Base-by-base conservation (phyloP, 2,888 invertebrate genomes). In the Lacanobia oleracea region DNA sequence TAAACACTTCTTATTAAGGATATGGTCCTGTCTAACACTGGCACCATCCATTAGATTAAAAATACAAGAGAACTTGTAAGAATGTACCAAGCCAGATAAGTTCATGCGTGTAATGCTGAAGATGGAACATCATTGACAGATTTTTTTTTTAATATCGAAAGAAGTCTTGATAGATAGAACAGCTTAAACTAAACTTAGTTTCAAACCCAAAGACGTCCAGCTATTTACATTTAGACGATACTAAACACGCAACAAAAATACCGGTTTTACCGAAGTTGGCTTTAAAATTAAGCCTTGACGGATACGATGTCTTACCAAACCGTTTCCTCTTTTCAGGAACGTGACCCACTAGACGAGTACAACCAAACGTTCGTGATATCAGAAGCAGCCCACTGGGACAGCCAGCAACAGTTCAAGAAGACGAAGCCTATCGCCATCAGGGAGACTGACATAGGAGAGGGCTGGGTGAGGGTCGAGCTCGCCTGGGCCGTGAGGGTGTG, bases 381-480 rank as follows among this genome's bases (percentile, higher is more conserved):
- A 0, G 98, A 98, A 90, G 97, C 98, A 18, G 97, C 98, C 12
- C 97, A 98, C 88, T 97, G 98, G 98, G 97, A 97, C 92, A 96
- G 96, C 83, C 94, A 95, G 83, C 97, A 97, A 88, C 97, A 97
- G 93, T 97, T 98, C 88, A 97, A 97, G 88, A 97, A 98, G 93
- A 97, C 97, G n/a, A 98, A 97, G 84, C 97, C 98, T 1, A 97
- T 98, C 77, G 98, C 98, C 33, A 98, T 98, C 83, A 97, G 97
- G 88, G 97, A 98, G 91, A 97, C 98, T n/a, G 97, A 97, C 84
- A 96, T 97, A 50, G 96, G 96, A 88, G 98, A 97, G 88, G 98
- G 98, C 27, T 98, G 98, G 98, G 97, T 98, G 81, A 97, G 98
- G 85, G 97, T 98, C 67, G 98, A 98, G 87, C 97, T 98, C 12